Evolutionary conservation across 2,113 vertebrate species (phyloP), one percentile per base, ranked within the genome.

Genomic region (Ophiodon elongatus): DNA sequence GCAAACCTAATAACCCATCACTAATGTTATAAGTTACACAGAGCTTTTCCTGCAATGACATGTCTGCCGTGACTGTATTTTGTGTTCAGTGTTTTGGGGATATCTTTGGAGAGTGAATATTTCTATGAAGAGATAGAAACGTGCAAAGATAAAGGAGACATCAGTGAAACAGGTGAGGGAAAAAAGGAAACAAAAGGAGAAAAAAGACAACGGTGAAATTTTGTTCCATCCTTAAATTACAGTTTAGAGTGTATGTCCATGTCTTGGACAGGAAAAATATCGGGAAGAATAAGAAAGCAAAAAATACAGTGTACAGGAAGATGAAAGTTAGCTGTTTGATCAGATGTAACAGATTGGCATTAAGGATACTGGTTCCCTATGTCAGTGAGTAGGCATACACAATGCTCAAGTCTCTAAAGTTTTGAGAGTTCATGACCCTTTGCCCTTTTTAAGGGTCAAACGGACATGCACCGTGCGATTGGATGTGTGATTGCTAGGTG

Each of bases 401-500:
- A 65, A 6, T 66, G 8, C 37, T 85, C 2, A 73, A 60, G 39
- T 63, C 68, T 80, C 85, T 60, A 50, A 82, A 78, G 54, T 83
- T 73, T 69, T 70, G 15, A 60, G 11, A 87, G 81, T 52, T 86
- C 59, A 75, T 72, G 75, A 68, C 79, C 71, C 21, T 50, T 60
- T 80, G 60, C n/a, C 70, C 69, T 63, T 56, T 67, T 73, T 14
- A 33, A 13, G 17, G 56, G 73, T 89, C 76, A 86, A 79, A 62
- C 84, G 73, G 65, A 33, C 69, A 57, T 54, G 57, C 25, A 57
- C 72, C 56, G 41, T 72, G 68, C 23, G 57, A 52, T 21, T 63
- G 33, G 1, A 21, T 68, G 45, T 82, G 78, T 76, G 71, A 63
- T 76, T 89, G 65, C 68, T 84, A 66, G 70, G 85, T 86, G 76